Percentiles rank a stretch among this genome's conserved stretches.
Evolutionary conservation across 1,140 invertebrate genomes (phyloP).

Genomic region (Drosophila baimaii): DNA sequence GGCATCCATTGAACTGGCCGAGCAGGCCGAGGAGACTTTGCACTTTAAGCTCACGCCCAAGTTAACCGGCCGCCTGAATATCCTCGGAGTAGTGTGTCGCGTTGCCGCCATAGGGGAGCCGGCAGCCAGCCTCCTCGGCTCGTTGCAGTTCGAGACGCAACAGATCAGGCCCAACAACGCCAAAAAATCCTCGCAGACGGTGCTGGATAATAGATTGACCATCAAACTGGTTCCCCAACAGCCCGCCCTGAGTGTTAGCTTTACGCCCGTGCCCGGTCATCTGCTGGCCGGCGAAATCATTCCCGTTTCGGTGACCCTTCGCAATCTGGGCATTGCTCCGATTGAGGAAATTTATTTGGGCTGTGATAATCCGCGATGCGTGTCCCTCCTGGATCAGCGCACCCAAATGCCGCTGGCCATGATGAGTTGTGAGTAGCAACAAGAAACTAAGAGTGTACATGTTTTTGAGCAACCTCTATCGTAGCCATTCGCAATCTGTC

Average conservation of each 20-base stretch:
- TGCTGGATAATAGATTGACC: conserved; percentile 86
- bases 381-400: conserved; percentile 86
- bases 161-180: conserved; percentile 84
- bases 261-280: conserved; percentile 87
- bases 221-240: conserved; percentile 88
- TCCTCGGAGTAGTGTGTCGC: conserved; percentile 84
- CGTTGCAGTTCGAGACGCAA: conserved; percentile 87
- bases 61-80: conserved; percentile 82
- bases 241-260: conserved; percentile 91
- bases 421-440: conserved; percentile 76
- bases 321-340: conserved; percentile 88
- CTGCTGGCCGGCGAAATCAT: conserved; percentile 90
- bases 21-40: conserved; percentile 81
- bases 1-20: conserved; percentile 83
- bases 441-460: neutral
- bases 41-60: conserved; percentile 85
- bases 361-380: conserved; percentile 85
- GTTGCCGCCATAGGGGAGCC: conserved; percentile 80
- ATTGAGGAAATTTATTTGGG: conserved; percentile 88
- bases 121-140: conserved; percentile 86
- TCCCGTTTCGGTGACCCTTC: conserved; percentile 87
- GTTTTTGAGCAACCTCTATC: neutral
- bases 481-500: conserved; percentile 70
- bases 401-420: conserved; percentile 64
- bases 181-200: conserved; percentile 84